Base-by-base conservation (phyloP, 2,113 vertebrate species). In the Gopherus flavomarginatus region DNA sequence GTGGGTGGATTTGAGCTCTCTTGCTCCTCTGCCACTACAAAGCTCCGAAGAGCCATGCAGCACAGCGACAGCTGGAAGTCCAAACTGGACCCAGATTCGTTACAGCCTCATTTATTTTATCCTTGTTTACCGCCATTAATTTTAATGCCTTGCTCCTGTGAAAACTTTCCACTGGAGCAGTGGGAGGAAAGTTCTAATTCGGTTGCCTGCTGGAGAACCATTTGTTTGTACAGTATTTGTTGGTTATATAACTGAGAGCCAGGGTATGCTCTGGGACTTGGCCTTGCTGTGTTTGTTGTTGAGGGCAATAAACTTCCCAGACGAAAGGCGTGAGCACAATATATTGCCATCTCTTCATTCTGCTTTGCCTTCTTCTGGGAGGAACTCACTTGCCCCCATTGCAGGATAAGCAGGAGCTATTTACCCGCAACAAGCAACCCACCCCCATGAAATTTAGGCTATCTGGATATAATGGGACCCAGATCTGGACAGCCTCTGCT, bases 81-180 rank as follows among this genome's bases (percentile, higher is more conserved):
- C 85, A 96, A 79, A 93, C 85, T 86, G 92, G 86, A 65, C 86
- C 72, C 90, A 91, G 90, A 94, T 96, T 94, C 94, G 89, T 93
- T 89, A 96, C 86, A 90, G 35, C 86, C 93, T 91, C 90, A 87
- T 97, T 96, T 2, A 90, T 97, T 97, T 95, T 96, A 94, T 97
- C 69, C 95, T 92, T 97, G 96, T 97, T 97, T 97, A 95, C 93
- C 91, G 92, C 94, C 95, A 96, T 96, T 97, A 94, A 97, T 97
- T 97, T 97, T 97, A 97, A 97, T 92, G 90, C 80, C 93, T 96
- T 97, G 91, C 88, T 83, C 90, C 94, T 87, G 88, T 93, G 93
- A 94, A 93, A 96, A 95, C 94, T 91, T 96, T 92, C 90, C 95
- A 90, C 89, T 92, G 80, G 91, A 95, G 62, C 35, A 42, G 87